Conservation (phyloP, 2,113 vertebrate species). For the Pomatostomus ruficeps region DNA sequence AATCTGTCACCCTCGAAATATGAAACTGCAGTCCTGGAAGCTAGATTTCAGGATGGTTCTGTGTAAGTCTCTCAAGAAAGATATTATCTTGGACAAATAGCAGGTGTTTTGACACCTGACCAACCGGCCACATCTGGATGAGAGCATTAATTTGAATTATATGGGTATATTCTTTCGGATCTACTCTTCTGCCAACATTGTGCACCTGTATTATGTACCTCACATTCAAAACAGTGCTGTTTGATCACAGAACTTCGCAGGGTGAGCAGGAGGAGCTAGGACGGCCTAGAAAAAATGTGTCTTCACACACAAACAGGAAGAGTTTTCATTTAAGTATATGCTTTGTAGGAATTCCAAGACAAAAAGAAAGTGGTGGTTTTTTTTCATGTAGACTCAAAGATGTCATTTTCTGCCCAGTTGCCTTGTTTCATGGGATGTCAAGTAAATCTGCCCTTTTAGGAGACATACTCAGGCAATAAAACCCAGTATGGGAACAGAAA, state of each 20-base stretch:
- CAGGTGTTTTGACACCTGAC: not conserved
- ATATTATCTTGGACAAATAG: not conserved
- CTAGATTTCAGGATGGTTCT: not conserved
- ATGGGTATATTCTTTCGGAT: not conserved
- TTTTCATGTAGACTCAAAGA: not conserved
- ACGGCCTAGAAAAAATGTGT: not conserved
- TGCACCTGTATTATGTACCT: not conserved
- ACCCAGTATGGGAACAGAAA: not conserved
- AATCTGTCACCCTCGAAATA: not conserved
- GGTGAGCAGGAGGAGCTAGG: not conserved
- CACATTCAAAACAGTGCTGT: not conserved
- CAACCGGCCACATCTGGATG: not conserved
- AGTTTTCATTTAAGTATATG: not conserved
- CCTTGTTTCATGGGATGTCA: not conserved
- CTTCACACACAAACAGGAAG: not conserved
- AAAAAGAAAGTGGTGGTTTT: fast-evolving
- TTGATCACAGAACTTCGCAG: not conserved
- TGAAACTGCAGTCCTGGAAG: not conserved
- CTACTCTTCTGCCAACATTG: not conserved
- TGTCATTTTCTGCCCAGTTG: not conserved
- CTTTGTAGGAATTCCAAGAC: not conserved
- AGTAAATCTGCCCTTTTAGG: not conserved
- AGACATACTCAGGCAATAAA: not conserved
- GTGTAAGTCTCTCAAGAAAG: not conserved
- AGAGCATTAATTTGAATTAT: not conserved